Conservation (phyloP, 2,797 vertebrate genomes). For the Acomys russatus region DNA sequence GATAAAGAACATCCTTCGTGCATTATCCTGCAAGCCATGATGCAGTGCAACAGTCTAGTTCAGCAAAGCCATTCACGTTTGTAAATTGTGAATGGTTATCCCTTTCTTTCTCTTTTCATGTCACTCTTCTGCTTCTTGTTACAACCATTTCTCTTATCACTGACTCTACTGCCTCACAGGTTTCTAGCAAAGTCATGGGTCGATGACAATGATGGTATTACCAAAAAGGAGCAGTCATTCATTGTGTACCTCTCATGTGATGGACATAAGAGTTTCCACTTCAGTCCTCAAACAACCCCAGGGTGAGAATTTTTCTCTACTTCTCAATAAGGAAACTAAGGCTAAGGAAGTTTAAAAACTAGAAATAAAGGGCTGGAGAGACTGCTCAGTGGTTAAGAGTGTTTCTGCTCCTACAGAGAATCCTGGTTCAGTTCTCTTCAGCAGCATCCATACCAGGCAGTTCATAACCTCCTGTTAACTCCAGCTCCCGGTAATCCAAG, state of each 20-base stretch:
- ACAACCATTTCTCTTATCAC: not conserved
- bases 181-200: not conserved
- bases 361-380: not conserved
- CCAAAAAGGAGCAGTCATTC: not conserved
- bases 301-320: not conserved
- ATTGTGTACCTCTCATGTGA: not conserved
- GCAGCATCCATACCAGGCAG: not conserved
- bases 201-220: not conserved
- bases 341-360: not conserved
- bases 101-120: not conserved
- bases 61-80: not conserved
- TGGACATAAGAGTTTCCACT: not conserved
- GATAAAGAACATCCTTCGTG: not conserved
- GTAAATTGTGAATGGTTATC: constrained; percentile 5
- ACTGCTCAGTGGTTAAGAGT: not conserved
- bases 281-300: not conserved
- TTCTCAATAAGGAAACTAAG: constrained; percentile 2
- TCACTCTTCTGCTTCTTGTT: not conserved
- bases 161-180: not conserved
- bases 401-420: not conserved
- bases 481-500: not conserved
- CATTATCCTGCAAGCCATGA: not conserved
- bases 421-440: not conserved
- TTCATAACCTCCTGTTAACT: not conserved
- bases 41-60: not conserved